Evolutionary conservation across 1,140 invertebrate genomes (phyloP), one percentile per base, ranked within the genome.

Genomic region (Aphelenchoides fujianensis): DNA sequence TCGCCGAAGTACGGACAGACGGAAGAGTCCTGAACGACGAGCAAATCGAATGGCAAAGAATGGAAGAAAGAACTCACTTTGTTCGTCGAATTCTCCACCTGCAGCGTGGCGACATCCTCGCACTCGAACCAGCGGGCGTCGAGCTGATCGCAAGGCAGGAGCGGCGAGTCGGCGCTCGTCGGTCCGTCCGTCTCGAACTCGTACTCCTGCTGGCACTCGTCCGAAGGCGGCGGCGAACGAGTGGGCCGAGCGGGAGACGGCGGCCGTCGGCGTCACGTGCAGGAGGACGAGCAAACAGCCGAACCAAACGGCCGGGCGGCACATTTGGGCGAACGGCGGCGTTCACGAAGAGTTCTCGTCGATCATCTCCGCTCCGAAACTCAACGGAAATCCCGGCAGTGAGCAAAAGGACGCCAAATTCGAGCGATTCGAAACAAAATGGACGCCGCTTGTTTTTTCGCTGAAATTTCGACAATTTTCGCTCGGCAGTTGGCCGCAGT

Each of bases 1-100:
- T 93, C 94, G 70, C 95, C 95, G 87, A 93, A 96, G 88, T 90
- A 75, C 19, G 72, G 62, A 61, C 79, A 81, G 19, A n/a, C 41
- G 19, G 23, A 12, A 9, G 12, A 23, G 63, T 69, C 61, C 64
- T 69, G 30, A 67, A 66, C 70, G 16, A 9, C 12, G 7, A 71
- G 28, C 74, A 32, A 66, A 34, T 74, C n/a, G n/a, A n/a, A n/a
- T n/a, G n/a, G n/a, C 16, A n/a, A 74, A 78, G 31, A 77, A 0
- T 7, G n/a, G 0, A 74, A n/a, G 64, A 19, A 69, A 28, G 41
- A 16, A 48, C 9, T 1, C 2, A 70, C 61, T 32, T 55, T 63
- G 28, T 76, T 31, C 2, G 31, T 74, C n/a, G 2, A 53, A 34
- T 74, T 37, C 1, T 37, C 35, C 1, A 30, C 19, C 23, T 71